A percentile compares a stretch with the other conserved stretches of the same genome.
These are phyloP conservation scores for Micrasema longulum DNA, from an alignment of 1,140 invertebrate genomes.

Conservation along the genomic window DNA sequence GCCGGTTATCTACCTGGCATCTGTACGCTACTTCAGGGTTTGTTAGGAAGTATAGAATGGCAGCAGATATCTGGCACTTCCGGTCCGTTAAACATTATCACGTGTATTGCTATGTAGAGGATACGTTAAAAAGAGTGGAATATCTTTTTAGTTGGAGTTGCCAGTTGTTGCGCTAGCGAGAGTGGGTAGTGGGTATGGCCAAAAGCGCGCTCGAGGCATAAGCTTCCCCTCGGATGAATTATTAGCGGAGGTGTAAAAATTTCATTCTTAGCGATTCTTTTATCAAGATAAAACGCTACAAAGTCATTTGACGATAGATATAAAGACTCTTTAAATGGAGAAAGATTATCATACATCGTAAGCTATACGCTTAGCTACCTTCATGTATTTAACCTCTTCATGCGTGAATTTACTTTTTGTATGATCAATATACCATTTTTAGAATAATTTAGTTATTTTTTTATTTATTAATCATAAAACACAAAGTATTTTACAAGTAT, in stretches of 20 bases:
- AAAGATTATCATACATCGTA: too few species aligned
- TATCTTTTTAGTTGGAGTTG: conserved; percentile 32
- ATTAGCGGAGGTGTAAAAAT: conserved; percentile 21
- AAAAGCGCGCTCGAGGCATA: conserved; percentile 23
- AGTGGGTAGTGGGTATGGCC: conserved; percentile 13
- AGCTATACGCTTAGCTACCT: too few species aligned
- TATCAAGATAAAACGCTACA: too few species aligned
- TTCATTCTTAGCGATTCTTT: conserved; percentile 2
- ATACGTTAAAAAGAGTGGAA: conserved; percentile 45
- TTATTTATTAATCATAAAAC: too few species aligned
- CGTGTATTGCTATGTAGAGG: conserved; percentile 45
- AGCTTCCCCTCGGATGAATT: conserved; percentile 24
- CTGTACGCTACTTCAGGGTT: conserved; percentile 26
- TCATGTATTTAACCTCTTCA: too few species aligned
- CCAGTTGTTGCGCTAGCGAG: conserved; percentile 35
- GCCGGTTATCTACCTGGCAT: conserved; percentile 26
- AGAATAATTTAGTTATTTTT: too few species aligned
- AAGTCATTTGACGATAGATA: too few species aligned
- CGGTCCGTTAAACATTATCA: conserved; percentile 53
- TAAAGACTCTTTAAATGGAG: too few species aligned
- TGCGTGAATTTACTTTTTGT: too few species aligned
- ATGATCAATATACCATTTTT: too few species aligned
- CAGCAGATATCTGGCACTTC: conserved; percentile 46
- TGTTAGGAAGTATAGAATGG: conserved; percentile 32
- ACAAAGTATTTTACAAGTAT: too few species aligned